phyloP scores from a whole-genome alignment of 2,113 vertebrate species.

The Recurvirostra avosetta region DNA sequence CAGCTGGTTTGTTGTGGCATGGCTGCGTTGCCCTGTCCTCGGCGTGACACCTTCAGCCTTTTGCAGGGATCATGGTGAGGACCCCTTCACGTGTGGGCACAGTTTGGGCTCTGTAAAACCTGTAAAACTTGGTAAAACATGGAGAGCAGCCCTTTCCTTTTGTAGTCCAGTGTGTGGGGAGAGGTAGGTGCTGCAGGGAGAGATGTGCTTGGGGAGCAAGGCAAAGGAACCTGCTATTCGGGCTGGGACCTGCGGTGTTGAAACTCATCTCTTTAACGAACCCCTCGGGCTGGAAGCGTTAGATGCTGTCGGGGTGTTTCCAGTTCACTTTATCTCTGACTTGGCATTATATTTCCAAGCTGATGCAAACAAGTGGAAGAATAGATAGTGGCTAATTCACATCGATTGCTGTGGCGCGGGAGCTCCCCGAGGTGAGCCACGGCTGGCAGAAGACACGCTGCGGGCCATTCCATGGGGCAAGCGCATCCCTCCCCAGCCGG shows the following conservation, averaged over 20 bases:
- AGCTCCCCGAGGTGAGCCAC: background rate
- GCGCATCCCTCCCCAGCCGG: fast-evolving
- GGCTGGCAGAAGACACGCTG: background rate
- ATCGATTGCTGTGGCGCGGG: background rate
- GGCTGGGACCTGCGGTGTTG: background rate
- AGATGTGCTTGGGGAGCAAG: background rate
- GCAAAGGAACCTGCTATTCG: background rate
- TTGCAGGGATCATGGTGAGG: background rate
- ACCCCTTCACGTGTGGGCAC: fast-evolving
- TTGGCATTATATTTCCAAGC: background rate
- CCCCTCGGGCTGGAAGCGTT: background rate
- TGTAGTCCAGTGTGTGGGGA: fast-evolving
- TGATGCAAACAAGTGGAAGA: conserved; percentile 17
- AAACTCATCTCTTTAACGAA: background rate
- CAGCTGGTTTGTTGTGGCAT: background rate
- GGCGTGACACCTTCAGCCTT: background rate
- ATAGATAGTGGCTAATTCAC: background rate
- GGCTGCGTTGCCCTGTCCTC: fast-evolving
- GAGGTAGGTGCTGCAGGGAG: background rate
- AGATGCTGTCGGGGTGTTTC: background rate
- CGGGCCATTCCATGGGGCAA: background rate
- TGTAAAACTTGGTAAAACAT: too few species aligned
- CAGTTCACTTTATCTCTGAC: background rate
- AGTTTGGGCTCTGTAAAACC: background rate
- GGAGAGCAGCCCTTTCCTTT: background rate